Evolutionary conservation across 2,888 invertebrate genomes (phyloP).

Genomic region (Pseudococcus jackbeardsleyi): DNA sequence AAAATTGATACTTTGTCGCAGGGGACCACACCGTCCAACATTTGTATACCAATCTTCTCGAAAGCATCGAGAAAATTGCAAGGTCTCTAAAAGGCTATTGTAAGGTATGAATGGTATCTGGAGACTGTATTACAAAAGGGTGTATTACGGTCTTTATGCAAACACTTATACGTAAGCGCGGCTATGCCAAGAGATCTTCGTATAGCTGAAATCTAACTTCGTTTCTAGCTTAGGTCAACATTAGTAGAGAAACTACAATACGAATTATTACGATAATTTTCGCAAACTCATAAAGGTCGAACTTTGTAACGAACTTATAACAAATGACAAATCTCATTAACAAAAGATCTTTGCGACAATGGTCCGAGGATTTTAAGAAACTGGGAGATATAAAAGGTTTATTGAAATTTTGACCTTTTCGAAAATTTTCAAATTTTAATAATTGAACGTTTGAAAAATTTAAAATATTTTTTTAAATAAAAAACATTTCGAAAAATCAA

Average conservation of each 20-base stretch:
- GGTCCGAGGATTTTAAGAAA: too few species aligned
- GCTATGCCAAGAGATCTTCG: background rate
- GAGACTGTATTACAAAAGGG: conserved; percentile 18
- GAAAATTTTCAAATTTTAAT: background rate
- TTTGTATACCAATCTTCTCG: background rate
- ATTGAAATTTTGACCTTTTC: too few species aligned
- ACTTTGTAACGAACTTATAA: background rate
- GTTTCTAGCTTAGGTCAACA: background rate
- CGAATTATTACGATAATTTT: background rate
- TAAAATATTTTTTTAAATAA: too few species aligned
- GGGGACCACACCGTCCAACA: background rate
- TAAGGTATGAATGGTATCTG: conserved; percentile 19
- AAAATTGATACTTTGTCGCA: background rate
- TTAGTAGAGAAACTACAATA: background rate
- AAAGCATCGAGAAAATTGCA: background rate
- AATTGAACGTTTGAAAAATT: too few species aligned
- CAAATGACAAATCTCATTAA: too few species aligned
- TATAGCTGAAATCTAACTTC: background rate
- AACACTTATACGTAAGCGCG: background rate
- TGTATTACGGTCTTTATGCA: conserved; percentile 16
- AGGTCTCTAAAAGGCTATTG: conserved; percentile 19
- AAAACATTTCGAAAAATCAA: too few species aligned
- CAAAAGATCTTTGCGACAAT: too few species aligned
- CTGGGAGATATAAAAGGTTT: too few species aligned
- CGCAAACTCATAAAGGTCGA: background rate